A percentile compares a stretch with the other conserved stretches of the same genome.
phyloP scores from a whole-genome alignment of 2,797 vertebrate species.

The Falco peregrinus region DNA sequence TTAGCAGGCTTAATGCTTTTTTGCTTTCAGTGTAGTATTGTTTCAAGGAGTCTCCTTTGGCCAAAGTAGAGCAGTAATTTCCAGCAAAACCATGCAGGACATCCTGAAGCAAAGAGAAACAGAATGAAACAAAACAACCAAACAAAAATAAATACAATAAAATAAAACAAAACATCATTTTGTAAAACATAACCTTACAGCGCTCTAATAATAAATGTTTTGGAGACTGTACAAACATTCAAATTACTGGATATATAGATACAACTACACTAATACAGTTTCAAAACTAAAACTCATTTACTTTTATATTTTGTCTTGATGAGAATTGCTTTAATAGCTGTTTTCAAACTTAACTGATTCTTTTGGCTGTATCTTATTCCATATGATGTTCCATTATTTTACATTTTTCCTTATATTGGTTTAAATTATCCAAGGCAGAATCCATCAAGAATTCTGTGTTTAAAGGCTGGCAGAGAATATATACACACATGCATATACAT shows the following conservation, averaged over 20 bases:
- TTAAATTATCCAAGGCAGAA: background rate
- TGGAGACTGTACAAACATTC: background rate
- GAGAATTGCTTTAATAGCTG: background rate
- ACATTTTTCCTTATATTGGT: background rate
- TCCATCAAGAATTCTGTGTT: background rate
- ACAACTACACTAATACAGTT: background rate
- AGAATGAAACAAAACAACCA: background rate
- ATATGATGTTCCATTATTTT: background rate
- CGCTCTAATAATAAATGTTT: background rate
- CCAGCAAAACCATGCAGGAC: background rate
- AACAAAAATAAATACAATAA: no score
- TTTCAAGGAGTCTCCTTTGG: background rate
- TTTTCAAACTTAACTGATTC: background rate
- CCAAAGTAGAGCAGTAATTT: background rate
- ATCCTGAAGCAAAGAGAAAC: background rate
- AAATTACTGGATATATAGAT: background rate
- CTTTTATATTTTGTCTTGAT: background rate
- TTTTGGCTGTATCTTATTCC: background rate
- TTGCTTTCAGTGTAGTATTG: background rate
- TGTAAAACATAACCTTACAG: background rate
- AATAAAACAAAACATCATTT: background rate
- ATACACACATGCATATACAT: background rate
- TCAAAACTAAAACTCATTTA: background rate
- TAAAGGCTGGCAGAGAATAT: background rate
- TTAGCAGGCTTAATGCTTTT: background rate